Evolutionary conservation across 2,888 invertebrate species (phyloP), one percentile per base, ranked within the genome.

Genomic region (Oscheius myriophilus): DNA sequence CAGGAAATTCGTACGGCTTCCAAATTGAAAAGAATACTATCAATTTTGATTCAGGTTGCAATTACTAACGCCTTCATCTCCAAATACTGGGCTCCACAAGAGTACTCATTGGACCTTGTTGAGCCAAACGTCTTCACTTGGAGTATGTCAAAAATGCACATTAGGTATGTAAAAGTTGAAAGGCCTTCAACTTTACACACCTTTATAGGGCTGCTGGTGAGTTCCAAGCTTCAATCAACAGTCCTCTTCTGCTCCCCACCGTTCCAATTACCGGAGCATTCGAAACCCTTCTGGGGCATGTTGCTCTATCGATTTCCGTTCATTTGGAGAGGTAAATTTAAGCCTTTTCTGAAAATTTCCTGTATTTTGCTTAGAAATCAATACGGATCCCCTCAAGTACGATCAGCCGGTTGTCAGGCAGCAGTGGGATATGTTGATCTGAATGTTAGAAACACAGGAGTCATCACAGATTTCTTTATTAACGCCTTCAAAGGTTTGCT

Each of bases 81-180:
- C 46, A 85, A 85, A 67, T 85, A 85, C 64, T 85, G 85, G 85
- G 82, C 85, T 2, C 85, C 85, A 1, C 84, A 82, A 46, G 85
- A 85, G 49, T 85, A 85, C 64, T 72, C 76, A 6, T 70, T 85
- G 39, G 85, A 85, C 55, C 69, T 85, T 67, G 72, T 82, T 1
- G 82, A 81, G 49, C 85, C 85, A 26, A 83, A 84, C 67, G 77
- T 75, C 33, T 85, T 85, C 71, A 76, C 82, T 3, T 85, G 85
- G 85, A 78, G 78, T 45, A 86, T 85, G 85, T 80, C 81, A 23
- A 86, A 85, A 73, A 85, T 85, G 85, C 85, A 85, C 64, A 73
- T 85, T 59, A 70, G 84, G 82, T n/a, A n/a, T n/a, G n/a, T 82
- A 42, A 41, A 55, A 14, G 2, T 42, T 16, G 3, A 45, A 21